Evolutionary conservation across 2,797 vertebrate genomes (phyloP).

Genomic region (Paedocypris micromegethes): DNA sequence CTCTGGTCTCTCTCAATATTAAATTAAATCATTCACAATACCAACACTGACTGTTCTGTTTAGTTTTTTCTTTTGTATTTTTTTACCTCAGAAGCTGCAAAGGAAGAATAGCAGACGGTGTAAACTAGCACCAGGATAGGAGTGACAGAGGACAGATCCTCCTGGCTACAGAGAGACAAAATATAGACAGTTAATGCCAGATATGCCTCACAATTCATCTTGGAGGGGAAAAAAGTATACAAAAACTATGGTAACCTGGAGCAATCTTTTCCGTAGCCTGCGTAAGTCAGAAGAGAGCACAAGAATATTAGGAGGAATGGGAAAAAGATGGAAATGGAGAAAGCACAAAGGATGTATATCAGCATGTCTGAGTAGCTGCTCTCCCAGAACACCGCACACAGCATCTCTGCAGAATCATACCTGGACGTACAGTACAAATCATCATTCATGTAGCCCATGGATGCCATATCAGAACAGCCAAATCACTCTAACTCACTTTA

Average conservation of each 20-base stretch:
- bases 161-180: slow-evolving; percentile 46
- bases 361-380: slow-evolving; percentile 69
- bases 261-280: slow-evolving; percentile 39
- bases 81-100: slow-evolving; percentile 64
- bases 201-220: too few relatives aligned
- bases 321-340: slow-evolving; percentile 61
- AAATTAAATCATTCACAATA: too few relatives aligned
- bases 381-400: slow-evolving; percentile 72
- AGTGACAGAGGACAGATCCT: slow-evolving; percentile 62
- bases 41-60: slow-evolving; percentile 3
- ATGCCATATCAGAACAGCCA: neutral
- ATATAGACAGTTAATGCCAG: neutral
- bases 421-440: slow-evolving; percentile 41
- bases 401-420: slow-evolving; percentile 70
- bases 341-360: slow-evolving; percentile 65
- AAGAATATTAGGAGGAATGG: slow-evolving; percentile 60
- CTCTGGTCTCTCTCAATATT: too few relatives aligned
- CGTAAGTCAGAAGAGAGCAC: slow-evolving; percentile 53
- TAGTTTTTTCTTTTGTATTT: too few relatives aligned
- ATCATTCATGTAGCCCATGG: neutral
- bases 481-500: slow-evolving; percentile 54
- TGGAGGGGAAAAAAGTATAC: neutral
- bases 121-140: slow-evolving; percentile 62
- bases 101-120: slow-evolving; percentile 67
- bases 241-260: slow-evolving; percentile 49